A percentile compares a stretch with the other conserved stretches of the same genome.
Evolutionary conservation across 2,888 invertebrate genomes (phyloP).

Genomic region (Slavum lentiscoides): DNA sequence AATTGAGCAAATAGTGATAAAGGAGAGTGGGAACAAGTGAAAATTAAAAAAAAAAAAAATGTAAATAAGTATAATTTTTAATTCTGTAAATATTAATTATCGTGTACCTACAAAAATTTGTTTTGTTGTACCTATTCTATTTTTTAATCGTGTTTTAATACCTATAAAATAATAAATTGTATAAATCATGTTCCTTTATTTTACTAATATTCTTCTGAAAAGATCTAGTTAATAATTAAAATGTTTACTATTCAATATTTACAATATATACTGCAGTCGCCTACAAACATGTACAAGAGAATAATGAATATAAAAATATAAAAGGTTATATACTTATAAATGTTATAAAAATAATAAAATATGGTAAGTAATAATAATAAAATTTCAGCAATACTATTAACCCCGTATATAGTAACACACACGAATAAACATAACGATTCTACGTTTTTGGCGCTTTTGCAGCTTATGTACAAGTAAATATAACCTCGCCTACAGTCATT

Average conservation of each 20-base stretch:
- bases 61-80: too few relatives aligned
- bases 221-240: constrained; percentile 1
- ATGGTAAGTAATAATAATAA: constrained; percentile 6
- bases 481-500: background rate
- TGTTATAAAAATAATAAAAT: background rate
- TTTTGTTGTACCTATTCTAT: background rate
- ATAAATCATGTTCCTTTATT: background rate
- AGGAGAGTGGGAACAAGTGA: too few relatives aligned
- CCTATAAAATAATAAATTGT: background rate
- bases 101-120: background rate
- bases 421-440: background rate
- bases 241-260: background rate
- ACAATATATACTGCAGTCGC: background rate
- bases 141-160: background rate
- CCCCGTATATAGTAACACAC: background rate
- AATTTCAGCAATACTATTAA: background rate
- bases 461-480: too few relatives aligned
- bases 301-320: background rate
- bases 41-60: too few relatives aligned
- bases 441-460: too few relatives aligned
- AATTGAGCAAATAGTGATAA: too few relatives aligned
- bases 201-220: background rate
- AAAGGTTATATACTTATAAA: background rate
- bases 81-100: too few relatives aligned
- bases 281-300: too few relatives aligned